phyloP scores from a whole-genome alignment of 2,888 invertebrate species.

The Eupeodes latifasciatus region DNA sequence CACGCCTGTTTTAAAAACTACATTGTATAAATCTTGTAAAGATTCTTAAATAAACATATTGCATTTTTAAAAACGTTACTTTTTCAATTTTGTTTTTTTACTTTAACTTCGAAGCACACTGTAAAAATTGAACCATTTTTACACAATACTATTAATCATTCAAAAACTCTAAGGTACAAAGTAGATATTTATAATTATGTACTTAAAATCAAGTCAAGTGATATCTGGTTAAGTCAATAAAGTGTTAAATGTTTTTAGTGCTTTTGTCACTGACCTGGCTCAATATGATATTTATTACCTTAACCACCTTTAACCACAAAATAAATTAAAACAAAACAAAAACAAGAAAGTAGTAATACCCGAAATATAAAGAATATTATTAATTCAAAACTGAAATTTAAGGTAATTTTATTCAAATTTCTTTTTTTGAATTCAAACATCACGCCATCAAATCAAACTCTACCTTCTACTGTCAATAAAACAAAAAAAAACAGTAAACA shows the following conservation, averaged over 20 bases:
- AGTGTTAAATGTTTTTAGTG: neutral
- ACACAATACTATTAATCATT: too few species aligned
- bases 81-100: too few species aligned
- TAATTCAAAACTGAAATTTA: neutral
- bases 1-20: too few species aligned
- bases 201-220: too few species aligned
- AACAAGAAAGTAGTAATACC: neutral
- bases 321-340: neutral
- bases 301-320: neutral
- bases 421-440: neutral
- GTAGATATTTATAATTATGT: too few species aligned
- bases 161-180: too few species aligned
- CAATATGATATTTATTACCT: neutral
- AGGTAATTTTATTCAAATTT: neutral
- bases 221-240: neutral
- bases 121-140: too few species aligned
- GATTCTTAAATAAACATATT: too few species aligned
- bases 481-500: slow-evolving; percentile 11
- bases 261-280: slow-evolving; percentile 7
- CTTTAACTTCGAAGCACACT: too few species aligned
- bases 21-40: too few species aligned
- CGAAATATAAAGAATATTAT: neutral
- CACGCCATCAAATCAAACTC: neutral
- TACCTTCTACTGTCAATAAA: slow-evolving; percentile 7
- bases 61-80: too few species aligned